Base-by-base conservation (phyloP, 1,140 invertebrate genomes). In the Aphis gossypii region DNA sequence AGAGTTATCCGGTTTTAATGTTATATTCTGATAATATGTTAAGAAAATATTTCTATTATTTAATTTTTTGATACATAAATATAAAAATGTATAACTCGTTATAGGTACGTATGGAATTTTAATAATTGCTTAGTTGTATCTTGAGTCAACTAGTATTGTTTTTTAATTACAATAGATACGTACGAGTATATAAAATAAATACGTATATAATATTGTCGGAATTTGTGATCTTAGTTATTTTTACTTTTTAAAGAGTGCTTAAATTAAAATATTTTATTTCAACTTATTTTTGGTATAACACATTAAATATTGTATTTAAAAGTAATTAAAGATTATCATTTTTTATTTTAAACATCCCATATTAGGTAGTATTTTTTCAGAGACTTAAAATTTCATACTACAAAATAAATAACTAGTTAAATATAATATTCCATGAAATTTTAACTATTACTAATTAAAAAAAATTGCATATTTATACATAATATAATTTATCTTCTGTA, bases 41-140 rank as follows among this genome's bases (percentile, higher is more conserved):
- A 41, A 25, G 23, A 44, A 35, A 89, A 48, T 46, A 54, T 90
- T 68, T 30, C 51, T 60, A 68, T 90, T 90, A 30, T 90, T 90
- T 35, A 25, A 21, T 68, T 90, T 90, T 90, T 60, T 51, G 60
- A 68, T 89, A 89, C 35, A 48, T 25, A 35, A 44, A 51, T 51
- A 51, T 18, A 56, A 41, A 25, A 46, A 46, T 11, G 0, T 46
- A 44, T 86, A 35, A 35, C 35, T 35, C 6, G n/a, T 83, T 38
- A 83, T n/a, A n/a, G n/a, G n/a, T 20, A 46, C 5, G 23, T 86
- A 86, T 46, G 84, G 25, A 46, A 86, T 86, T 44, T 44, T 11
- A 86, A 46, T n/a, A 86, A n/a, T 46, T 44, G 1, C 21, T 84
- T 44, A 25, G 23, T 25, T 68, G n/a, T 68, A 23, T 68, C 60